phyloP scores from a whole-genome alignment of 2,797 vertebrate species.

The Sylvilagus floridanus region DNA sequence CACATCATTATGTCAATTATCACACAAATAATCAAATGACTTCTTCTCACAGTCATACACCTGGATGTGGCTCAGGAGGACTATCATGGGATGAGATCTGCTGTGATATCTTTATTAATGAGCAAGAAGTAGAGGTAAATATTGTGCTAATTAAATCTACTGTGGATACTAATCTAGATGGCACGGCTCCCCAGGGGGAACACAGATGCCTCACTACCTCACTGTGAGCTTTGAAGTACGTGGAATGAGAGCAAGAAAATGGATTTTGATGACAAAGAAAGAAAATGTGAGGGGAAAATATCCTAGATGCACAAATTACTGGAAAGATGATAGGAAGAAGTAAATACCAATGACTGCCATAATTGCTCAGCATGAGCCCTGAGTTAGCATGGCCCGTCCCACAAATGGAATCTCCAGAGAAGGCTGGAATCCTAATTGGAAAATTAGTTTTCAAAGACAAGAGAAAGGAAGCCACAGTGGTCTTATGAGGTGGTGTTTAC shows the following conservation, averaged over 20 bases:
- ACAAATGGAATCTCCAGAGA: not conserved
- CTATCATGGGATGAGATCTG: not conserved
- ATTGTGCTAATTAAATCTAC: conserved; percentile 74
- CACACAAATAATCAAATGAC: conserved; percentile 59
- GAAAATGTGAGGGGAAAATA: not conserved
- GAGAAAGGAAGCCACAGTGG: not conserved
- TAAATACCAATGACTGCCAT: not conserved
- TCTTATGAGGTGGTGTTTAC: not conserved
- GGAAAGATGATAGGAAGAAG: not conserved
- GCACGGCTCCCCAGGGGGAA: not conserved
- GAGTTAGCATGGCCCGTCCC: not conserved
- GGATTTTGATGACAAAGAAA: not conserved
- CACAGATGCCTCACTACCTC: not conserved
- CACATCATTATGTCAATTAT: conserved; percentile 60
- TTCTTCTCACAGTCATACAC: conserved; percentile 44
- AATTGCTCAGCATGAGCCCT: not conserved
- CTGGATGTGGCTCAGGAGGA: conserved; percentile 7
- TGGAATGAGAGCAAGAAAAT: conserved; percentile 16
- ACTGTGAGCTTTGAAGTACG: not conserved
- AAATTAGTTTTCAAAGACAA: conserved; percentile 60
- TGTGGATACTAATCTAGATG: conserved; percentile 65
- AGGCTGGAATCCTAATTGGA: not conserved
- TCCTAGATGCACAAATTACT: not conserved
- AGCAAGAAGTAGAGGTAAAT: conserved; percentile 70
- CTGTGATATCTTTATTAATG: conserved; percentile 74